A percentile compares a stretch with the other conserved stretches of the same genome.
Conservation (phyloP, 92 coral and sea anemone species). For the Plumapathes pennacea region DNA sequence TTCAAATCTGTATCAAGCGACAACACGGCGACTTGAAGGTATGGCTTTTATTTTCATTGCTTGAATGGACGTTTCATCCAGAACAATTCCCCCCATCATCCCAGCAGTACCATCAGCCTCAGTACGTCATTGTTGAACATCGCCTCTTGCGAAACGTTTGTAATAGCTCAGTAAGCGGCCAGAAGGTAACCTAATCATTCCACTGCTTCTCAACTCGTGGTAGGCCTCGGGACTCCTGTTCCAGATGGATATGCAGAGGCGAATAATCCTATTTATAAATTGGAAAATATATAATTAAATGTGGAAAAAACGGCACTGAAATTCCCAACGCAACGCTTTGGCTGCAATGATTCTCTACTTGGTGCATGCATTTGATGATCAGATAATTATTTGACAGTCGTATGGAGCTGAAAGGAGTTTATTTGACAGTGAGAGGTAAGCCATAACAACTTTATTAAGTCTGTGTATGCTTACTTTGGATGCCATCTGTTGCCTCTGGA, state of each 20-base stretch:
- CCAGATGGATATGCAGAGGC: conserved; percentile 21
- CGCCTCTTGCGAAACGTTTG: conserved; percentile 30
- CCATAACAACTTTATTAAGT: no score
- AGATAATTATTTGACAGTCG: no score
- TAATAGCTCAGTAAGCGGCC: conserved; percentile 24
- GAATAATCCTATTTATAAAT: conserved; percentile 3
- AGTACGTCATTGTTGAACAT: conserved; percentile 13
- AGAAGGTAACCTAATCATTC: conserved; percentile 25
- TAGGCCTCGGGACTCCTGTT: conserved; percentile 37
- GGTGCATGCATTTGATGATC: no score
- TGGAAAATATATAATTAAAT: no score
- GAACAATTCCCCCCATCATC: conserved; percentile 24
- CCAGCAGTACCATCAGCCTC: conserved; percentile 28
- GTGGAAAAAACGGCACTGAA: no score
- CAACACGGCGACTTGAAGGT: no score
- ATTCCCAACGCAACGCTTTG: neutral
- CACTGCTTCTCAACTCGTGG: conserved; percentile 12
- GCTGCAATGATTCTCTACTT: neutral
- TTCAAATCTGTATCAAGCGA: neutral
- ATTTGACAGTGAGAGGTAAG: no score
- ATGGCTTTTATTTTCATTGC: no score
- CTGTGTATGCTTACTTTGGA: conserved; percentile 1
- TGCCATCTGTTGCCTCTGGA: conserved; percentile 24
- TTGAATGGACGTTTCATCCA: conserved; percentile 31
- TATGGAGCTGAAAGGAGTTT: no score